Evolutionary conservation across 2,113 vertebrate species (phyloP).

Genomic region (Oenanthe oenanthe): DNA sequence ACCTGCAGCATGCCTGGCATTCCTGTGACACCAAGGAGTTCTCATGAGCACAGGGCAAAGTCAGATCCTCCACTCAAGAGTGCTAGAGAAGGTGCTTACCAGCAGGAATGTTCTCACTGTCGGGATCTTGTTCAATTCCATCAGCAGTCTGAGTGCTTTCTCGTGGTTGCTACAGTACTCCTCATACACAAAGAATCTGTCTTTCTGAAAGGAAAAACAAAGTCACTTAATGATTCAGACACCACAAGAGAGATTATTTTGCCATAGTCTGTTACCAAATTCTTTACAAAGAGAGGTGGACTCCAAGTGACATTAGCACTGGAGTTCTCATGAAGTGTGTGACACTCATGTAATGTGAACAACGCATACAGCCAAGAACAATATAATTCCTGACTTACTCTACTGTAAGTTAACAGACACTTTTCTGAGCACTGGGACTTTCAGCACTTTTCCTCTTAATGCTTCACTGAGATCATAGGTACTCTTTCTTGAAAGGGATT

Average conservation of each 20-base stretch:
- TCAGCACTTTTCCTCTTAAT: background rate
- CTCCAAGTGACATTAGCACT: background rate
- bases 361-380: background rate
- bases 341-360: background rate
- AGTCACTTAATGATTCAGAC: background rate
- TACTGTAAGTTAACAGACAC: background rate
- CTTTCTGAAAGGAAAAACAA: slow-evolving; percentile 82
- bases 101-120: slow-evolving; percentile 91
- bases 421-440: background rate
- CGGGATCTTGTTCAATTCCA: slow-evolving; percentile 97
- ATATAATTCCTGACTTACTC: background rate
- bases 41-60: background rate
- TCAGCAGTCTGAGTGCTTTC: slow-evolving; percentile 93
- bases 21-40: background rate
- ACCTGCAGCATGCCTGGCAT: background rate
- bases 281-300: background rate
- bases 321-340: background rate
- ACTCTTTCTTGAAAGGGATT: background rate
- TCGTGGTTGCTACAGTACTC: slow-evolving; percentile 99
- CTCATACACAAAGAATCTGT: slow-evolving; percentile 92
- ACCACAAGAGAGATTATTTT: background rate
- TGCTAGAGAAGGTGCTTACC: slow-evolving; percentile 78
- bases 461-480: background rate
- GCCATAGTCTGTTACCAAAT: background rate
- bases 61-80: background rate